These are phyloP conservation scores for Atta cephalotes DNA, from an alignment of 1,140 invertebrate genomes.

Conservation along the genomic window DNA sequence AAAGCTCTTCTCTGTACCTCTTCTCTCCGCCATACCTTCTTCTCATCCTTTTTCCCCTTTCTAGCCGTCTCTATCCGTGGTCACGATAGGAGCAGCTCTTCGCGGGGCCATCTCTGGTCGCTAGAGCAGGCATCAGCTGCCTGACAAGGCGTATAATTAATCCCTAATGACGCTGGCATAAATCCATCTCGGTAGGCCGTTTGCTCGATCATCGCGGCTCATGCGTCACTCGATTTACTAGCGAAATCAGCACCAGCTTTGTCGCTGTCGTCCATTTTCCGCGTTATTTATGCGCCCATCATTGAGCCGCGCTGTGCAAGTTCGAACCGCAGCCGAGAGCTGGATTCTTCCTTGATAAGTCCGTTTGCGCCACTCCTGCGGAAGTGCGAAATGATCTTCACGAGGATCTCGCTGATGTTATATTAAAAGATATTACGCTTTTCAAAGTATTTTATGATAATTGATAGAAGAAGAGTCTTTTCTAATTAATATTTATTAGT, in stretches of 20 bases:
- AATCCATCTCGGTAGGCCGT: conserved; percentile 81
- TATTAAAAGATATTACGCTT: not conserved
- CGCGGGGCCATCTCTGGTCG: conserved; percentile 70
- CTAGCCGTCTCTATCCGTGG: conserved; percentile 22
- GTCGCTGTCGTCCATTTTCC: conserved; percentile 81
- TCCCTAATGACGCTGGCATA: conserved; percentile 83
- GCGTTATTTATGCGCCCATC: conserved; percentile 80
- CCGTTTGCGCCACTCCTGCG: conserved; percentile 20
- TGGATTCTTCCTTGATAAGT: conserved; percentile 27
- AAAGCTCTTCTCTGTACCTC: conserved; percentile 46
- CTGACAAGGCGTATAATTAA: conserved; percentile 84
- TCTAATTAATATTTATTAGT: not conserved
- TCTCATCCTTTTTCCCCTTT: conserved; percentile 30
- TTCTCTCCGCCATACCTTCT: not conserved
- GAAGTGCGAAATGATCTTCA: conserved; percentile 40
- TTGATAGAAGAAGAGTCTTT: not conserved
- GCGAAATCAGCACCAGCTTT: conserved; percentile 80
- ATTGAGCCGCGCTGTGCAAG: conserved; percentile 63
- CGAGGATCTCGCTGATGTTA: conserved; percentile 5
- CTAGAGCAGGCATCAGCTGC: conserved; percentile 80
- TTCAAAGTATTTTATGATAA: not conserved
- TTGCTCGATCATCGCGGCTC: conserved; percentile 69
- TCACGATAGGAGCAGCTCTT: conserved; percentile 67
- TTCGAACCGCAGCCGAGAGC: conserved; percentile 48
- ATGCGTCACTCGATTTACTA: conserved; percentile 75